These are phyloP conservation scores for Ephestia elutella DNA, from an alignment of 1,140 invertebrate genomes.

Conservation along the genomic window DNA sequence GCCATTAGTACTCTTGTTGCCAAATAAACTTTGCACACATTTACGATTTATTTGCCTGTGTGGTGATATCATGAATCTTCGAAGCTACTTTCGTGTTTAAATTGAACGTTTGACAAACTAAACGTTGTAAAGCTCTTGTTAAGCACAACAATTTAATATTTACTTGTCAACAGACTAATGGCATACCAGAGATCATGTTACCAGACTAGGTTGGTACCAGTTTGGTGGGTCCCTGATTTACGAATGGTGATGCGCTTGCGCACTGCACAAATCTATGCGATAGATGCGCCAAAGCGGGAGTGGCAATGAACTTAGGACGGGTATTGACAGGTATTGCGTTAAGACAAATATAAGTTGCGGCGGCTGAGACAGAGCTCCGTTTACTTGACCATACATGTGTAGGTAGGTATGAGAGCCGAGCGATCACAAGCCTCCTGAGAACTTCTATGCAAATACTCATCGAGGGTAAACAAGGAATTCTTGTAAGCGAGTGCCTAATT, in stretches of 20 bases:
- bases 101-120: slow-evolving; percentile 35
- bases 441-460: slow-evolving; percentile 63
- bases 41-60: background rate
- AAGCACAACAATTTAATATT: slow-evolving; percentile 63
- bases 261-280: slow-evolving; percentile 64
- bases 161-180: slow-evolving; percentile 67
- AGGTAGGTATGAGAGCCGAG: slow-evolving; percentile 22
- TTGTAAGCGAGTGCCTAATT: slow-evolving; percentile 51
- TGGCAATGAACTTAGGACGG: slow-evolving; percentile 69
- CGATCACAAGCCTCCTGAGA: slow-evolving; percentile 58
- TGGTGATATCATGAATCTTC: slow-evolving; percentile 21
- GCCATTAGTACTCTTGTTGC: background rate
- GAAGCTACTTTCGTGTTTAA: slow-evolving; percentile 31
- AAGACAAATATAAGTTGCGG: slow-evolving; percentile 69
- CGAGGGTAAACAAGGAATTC: slow-evolving; percentile 60
- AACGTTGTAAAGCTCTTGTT: slow-evolving; percentile 39
- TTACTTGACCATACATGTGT: slow-evolving; percentile 61
- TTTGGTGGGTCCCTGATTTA: slow-evolving; percentile 51
- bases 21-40: background rate
- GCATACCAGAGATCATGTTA: slow-evolving; percentile 63
- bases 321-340: slow-evolving; percentile 72
- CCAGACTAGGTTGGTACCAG: slow-evolving; percentile 44
- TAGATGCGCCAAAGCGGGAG: slow-evolving; percentile 64
- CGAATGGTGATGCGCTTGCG: slow-evolving; percentile 46
- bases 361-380: slow-evolving; percentile 64